phyloP scores from a whole-genome alignment of 2,888 invertebrate species.

The Blera fallax region DNA sequence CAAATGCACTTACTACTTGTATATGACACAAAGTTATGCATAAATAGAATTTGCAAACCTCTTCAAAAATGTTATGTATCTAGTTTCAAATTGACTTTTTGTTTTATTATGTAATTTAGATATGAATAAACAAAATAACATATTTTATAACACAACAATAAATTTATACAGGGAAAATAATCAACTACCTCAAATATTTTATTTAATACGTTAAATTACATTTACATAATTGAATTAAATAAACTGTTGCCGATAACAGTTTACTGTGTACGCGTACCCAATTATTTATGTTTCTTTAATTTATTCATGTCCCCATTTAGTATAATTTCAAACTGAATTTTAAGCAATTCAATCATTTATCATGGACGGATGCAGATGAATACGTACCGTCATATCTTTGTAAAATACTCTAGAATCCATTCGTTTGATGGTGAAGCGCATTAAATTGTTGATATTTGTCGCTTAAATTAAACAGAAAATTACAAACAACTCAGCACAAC shows the following conservation, averaged over 20 bases:
- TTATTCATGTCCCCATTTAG: constrained; percentile 53
- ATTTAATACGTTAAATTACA: constrained; percentile 50
- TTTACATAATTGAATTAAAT: constrained; percentile 69
- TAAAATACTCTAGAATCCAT: background rate
- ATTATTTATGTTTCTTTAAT: constrained; percentile 54
- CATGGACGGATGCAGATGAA: background rate
- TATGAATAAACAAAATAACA: constrained; percentile 34
- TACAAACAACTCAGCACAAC: background rate
- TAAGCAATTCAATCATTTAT: constrained; percentile 39
- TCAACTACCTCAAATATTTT: constrained; percentile 42
- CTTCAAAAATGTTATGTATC: too few relatives aligned
- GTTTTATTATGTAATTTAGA: too few relatives aligned
- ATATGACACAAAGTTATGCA: too few relatives aligned
- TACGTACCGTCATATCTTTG: background rate
- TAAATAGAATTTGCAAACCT: too few relatives aligned
- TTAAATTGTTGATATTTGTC: constrained; percentile 44
- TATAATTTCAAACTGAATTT: constrained; percentile 55
- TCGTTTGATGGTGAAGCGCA: background rate
- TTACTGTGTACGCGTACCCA: constrained; percentile 18
- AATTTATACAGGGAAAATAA: constrained; percentile 37
- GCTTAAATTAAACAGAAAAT: constrained; percentile 41
- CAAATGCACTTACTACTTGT: too few relatives aligned
- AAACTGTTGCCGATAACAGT: constrained; percentile 49
- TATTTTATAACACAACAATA: constrained; percentile 45
- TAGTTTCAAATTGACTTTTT: too few relatives aligned